A percentile compares a stretch with the other conserved stretches of the same genome.
phyloP scores from a whole-genome alignment of 1,140 invertebrate species.

The Brachionus paranguensis region DNA sequence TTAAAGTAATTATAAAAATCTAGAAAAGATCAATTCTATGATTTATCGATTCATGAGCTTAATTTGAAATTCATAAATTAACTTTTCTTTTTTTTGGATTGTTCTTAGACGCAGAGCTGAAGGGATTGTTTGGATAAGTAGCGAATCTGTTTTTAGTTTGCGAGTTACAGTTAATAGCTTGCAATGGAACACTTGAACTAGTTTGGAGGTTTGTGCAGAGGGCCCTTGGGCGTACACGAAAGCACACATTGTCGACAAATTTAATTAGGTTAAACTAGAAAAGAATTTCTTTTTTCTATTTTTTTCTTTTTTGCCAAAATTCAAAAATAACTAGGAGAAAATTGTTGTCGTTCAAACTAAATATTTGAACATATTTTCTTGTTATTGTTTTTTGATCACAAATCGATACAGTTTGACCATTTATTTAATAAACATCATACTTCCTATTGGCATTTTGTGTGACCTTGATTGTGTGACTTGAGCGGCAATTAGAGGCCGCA shows the following conservation, averaged over 20 bases:
- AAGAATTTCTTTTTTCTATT: background rate
- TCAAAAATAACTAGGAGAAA: background rate
- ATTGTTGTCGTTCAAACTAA: background rate
- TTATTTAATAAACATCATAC: background rate
- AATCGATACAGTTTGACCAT: background rate
- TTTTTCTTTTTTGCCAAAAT: background rate
- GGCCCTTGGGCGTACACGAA: background rate
- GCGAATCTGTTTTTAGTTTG: background rate
- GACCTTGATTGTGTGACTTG: background rate
- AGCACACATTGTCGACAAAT: background rate
- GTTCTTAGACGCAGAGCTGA: background rate
- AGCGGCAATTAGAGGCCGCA: background rate
- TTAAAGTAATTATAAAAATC: background rate
- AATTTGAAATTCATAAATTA: constrained; percentile 18
- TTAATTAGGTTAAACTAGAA: background rate
- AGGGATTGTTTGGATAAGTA: background rate
- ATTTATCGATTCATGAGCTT: constrained; percentile 24
- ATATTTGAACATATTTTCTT: background rate
- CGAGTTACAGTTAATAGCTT: background rate
- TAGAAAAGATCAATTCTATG: constrained; percentile 6
- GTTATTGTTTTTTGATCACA: background rate
- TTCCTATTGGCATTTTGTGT: background rate
- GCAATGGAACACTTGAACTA: background rate
- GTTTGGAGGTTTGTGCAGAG: background rate
- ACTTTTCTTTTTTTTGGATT: background rate